Percentiles rank a stretch among this genome's conserved stretches.
phyloP scores from a whole-genome alignment of 2,888 invertebrate genomes.

The Sphinx pinastri region DNA sequence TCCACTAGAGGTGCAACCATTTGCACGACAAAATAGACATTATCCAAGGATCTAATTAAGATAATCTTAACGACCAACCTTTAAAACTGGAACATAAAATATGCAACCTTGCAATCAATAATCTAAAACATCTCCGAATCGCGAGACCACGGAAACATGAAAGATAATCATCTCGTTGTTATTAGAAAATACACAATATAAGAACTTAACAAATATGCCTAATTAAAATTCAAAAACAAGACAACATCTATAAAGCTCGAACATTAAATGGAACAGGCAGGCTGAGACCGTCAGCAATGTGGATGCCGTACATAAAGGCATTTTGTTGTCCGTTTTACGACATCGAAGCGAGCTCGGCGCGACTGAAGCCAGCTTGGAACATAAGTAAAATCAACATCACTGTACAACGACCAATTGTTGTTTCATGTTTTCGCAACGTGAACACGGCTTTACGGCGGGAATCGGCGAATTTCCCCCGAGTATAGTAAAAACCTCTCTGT shows the following conservation, averaged over 20 bases:
- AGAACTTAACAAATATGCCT: slow-evolving; percentile 56
- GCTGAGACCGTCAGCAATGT: slow-evolving; percentile 55
- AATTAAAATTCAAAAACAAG: slow-evolving; percentile 69
- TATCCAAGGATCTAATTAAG: slow-evolving; percentile 12
- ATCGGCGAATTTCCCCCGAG: slow-evolving; percentile 79
- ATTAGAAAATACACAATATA: slow-evolving; percentile 38
- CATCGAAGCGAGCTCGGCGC: slow-evolving; percentile 44
- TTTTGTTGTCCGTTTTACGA: slow-evolving; percentile 70
- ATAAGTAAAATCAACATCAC: slow-evolving; percentile 35
- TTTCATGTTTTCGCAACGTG: slow-evolving; percentile 59
- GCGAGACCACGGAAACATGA: neutral
- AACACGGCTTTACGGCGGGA: slow-evolving; percentile 63
- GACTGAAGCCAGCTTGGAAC: slow-evolving; percentile 31
- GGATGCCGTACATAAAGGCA: slow-evolving; percentile 55
- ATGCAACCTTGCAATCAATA: slow-evolving; percentile 6
- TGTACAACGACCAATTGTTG: slow-evolving; percentile 59
- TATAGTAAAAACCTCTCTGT: slow-evolving; percentile 69
- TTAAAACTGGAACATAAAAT: slow-evolving; percentile 11
- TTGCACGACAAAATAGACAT: neutral
- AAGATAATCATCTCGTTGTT: slow-evolving; percentile 5
- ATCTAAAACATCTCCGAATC: slow-evolving; percentile 14
- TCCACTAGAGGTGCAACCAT: neutral
- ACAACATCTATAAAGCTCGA: slow-evolving; percentile 62
- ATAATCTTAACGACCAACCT: slow-evolving; percentile 21
- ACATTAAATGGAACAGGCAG: slow-evolving; percentile 62